Percentiles rank a stretch among this genome's conserved stretches.
These are phyloP conservation scores for Dendroctonus ponderosae DNA, from an alignment of 1,140 invertebrate genomes.

Conservation along the genomic window DNA sequence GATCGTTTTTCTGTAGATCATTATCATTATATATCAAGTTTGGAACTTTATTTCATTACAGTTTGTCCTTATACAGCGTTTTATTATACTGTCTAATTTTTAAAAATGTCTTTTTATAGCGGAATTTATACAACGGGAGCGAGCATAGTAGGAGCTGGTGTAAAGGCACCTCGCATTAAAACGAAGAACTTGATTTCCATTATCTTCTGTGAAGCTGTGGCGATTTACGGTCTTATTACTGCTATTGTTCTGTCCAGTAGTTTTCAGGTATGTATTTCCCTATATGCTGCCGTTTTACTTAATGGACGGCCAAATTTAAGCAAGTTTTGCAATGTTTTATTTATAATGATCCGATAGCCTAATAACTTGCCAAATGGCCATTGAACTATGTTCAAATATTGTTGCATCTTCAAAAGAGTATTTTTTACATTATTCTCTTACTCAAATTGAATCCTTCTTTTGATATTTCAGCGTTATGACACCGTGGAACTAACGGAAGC, in stretches of 20 bases:
- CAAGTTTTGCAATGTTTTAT: no score
- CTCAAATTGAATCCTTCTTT: neutral
- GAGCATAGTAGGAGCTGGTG: conserved; percentile 96
- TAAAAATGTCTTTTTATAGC: conserved; percentile 53
- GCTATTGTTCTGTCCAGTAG: conserved; percentile 75
- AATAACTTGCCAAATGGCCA: conserved; percentile 52
- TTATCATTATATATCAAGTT: no score
- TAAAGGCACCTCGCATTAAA: conserved; percentile 96
- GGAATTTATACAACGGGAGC: conserved; percentile 96
- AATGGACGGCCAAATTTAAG: no score
- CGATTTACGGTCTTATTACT: conserved; percentile 91
- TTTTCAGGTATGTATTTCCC: no score
- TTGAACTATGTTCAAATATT: conserved; percentile 50
- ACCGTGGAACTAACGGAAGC: conserved; percentile 59
- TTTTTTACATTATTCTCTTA: neutral
- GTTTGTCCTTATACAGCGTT: no score
- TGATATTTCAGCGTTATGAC: conserved; percentile 53
- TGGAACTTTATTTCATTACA: no score
- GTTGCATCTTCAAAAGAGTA: conserved; percentile 38
- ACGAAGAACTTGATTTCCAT: conserved; percentile 98
- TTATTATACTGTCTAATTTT: no score
- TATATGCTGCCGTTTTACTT: no score
- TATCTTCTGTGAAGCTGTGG: conserved; percentile 92
- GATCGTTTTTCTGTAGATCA: no score
- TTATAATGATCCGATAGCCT: no score